A percentile compares a stretch with the other conserved stretches of the same genome.
phyloP scores from a whole-genome alignment of 2,113 vertebrate species.

The Marcusenius ussheri region DNA sequence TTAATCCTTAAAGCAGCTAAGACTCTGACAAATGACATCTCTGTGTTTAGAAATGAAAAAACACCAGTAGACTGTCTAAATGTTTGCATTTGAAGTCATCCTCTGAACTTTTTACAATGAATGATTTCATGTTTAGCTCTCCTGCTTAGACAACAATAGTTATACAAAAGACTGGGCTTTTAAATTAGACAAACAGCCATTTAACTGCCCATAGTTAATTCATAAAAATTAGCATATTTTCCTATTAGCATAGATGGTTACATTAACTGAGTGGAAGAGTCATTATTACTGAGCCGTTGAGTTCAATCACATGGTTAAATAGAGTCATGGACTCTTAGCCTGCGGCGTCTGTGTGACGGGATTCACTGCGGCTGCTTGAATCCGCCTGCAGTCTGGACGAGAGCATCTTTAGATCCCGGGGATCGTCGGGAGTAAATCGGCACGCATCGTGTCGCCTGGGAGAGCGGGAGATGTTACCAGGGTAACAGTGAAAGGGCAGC shows the following conservation, averaged over 20 bases:
- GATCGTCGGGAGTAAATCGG: not conserved
- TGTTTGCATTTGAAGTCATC: not conserved
- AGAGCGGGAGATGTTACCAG: not conserved
- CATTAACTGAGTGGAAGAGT: not conserved
- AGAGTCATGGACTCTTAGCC: not conserved
- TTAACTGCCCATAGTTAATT: not conserved
- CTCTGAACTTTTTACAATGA: not conserved
- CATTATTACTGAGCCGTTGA: not conserved
- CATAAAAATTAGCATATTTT: not conserved
- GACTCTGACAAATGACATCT: not conserved
- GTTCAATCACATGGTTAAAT: not conserved
- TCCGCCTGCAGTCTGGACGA: not conserved
- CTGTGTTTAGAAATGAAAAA: not conserved
- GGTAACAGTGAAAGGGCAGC: not conserved
- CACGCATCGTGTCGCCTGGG: not conserved
- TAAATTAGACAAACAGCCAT: not conserved
- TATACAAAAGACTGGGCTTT: not conserved
- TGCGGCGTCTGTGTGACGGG: not conserved
- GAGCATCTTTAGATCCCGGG: not conserved
- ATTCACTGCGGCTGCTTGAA: not conserved
- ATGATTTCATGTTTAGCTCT: not conserved
- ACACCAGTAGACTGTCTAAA: not conserved
- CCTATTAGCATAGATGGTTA: not conserved
- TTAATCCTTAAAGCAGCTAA: not conserved
- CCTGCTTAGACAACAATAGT: not conserved